Percentiles rank a stretch among this genome's conserved stretches.
phyloP scores from a whole-genome alignment of 2,888 invertebrate species.

The Chrysodeixis includens region DNA sequence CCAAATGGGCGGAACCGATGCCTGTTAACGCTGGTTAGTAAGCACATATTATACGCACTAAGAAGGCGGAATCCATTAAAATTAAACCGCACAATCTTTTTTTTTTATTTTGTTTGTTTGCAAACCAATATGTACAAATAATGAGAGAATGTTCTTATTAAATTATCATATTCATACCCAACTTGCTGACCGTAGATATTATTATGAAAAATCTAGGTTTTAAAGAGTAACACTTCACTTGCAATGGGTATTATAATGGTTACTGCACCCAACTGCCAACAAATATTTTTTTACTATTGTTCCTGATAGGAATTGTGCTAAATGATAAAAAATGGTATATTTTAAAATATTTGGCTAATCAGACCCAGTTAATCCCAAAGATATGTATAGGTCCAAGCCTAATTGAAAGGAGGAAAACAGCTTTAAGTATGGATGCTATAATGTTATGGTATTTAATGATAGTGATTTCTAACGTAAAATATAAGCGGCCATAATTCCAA shows the following conservation, averaged over 20 bases:
- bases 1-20: conserved; percentile 69
- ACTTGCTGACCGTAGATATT: too few species aligned
- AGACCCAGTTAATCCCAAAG: background rate
- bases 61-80: conserved; percentile 25
- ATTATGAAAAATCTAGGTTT: too few species aligned
- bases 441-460: conserved; percentile 38
- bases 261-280: too few species aligned
- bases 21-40: conserved; percentile 62
- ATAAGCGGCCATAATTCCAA: conserved; percentile 32
- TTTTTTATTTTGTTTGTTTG: conserved; percentile 10
- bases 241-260: too few species aligned
- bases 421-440: conserved; percentile 18
- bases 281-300: too few species aligned
- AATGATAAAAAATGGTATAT: too few species aligned
- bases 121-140: background rate
- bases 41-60: conserved; percentile 33
- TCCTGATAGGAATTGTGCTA: too few species aligned
- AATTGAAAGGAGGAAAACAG: background rate
- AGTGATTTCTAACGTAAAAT: conserved; percentile 41
- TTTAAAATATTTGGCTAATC: background rate
- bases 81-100: conserved; percentile 15
- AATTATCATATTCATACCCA: too few species aligned
- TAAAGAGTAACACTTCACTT: too few species aligned
- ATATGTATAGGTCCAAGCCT: background rate
- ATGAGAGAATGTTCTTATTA: too few species aligned